phyloP scores from a whole-genome alignment of 2,113 vertebrate species.

The Ammodytes dubius region DNA sequence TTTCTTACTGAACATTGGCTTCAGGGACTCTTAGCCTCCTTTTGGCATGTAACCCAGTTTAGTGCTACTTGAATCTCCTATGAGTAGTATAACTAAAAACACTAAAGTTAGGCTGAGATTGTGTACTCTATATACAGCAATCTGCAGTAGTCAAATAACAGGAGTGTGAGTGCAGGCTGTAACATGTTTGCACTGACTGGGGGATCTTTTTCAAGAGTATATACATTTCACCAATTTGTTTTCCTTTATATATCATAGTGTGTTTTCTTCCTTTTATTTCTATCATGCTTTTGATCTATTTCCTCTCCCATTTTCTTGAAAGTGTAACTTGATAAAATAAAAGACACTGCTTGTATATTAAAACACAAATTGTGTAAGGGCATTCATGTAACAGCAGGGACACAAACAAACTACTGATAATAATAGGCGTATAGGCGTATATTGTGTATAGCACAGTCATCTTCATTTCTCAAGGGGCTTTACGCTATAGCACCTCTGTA shows the following conservation, averaged over 20 bases:
- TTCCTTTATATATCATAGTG: background rate
- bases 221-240: background rate
- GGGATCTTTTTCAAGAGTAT: background rate
- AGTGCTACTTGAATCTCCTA: constrained; percentile 14
- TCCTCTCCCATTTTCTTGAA: background rate
- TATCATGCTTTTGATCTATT: background rate
- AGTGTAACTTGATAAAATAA: constrained; percentile 16
- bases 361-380: constrained; percentile 1
- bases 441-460: constrained; percentile 40
- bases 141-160: background rate
- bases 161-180: background rate
- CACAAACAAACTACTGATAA: constrained; percentile 30
- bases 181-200: background rate
- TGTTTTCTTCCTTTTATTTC: background rate
- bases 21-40: constrained; percentile 27
- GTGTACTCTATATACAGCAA: background rate
- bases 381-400: constrained; percentile 20
- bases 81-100: constrained; percentile 9
- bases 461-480: constrained; percentile 46
- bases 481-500: constrained; percentile 12
- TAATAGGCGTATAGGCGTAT: constrained; percentile 31
- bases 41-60: constrained; percentile 33
- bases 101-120: constrained; percentile 7
- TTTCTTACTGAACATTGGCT: constrained; percentile 3
- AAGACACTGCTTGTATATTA: constrained; percentile 16